Percentiles rank a stretch among this genome's conserved stretches.
phyloP scores from a whole-genome alignment of 1,140 invertebrate species.

The Scaptomyza graminum region DNA sequence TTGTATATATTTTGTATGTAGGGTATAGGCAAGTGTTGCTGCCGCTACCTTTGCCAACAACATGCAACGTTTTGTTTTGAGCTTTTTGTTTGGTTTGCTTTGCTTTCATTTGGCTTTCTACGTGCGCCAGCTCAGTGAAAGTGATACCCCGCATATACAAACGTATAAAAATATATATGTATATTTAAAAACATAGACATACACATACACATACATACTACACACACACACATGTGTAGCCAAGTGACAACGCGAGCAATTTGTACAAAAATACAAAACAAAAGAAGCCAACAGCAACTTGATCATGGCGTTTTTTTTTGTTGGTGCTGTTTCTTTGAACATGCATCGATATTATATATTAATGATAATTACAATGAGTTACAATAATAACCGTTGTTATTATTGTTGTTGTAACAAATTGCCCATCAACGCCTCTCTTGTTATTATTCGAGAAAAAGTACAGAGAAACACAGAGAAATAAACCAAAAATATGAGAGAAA shows the following conservation, averaged over 20 bases:
- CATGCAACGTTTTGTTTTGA: conserved; percentile 41
- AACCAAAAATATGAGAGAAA: neutral
- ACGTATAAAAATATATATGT: conserved; percentile 2
- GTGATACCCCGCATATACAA: conserved; percentile 59
- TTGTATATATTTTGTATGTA: neutral
- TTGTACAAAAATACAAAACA: conserved; percentile 56
- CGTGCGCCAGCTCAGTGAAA: conserved; percentile 73
- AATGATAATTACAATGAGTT: conserved; percentile 59
- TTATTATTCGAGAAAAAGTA: neutral
- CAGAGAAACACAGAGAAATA: too few relatives aligned
- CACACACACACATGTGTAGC: neutral
- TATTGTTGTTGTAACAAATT: conserved; percentile 66
- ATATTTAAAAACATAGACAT: conserved; percentile 2
- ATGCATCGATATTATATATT: conserved; percentile 26
- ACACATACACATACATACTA: conserved; percentile 27
- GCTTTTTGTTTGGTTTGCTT: conserved; percentile 47
- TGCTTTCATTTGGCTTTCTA: conserved; percentile 81
- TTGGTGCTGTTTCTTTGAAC: conserved; percentile 54
- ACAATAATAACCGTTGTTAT: conserved; percentile 60
- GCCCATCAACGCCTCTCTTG: conserved; percentile 69
- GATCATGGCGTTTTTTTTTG: conserved; percentile 9
- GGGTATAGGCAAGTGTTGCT: conserved; percentile 16
- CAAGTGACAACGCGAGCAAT: conserved; percentile 64
- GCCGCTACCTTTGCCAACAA: conserved; percentile 29
- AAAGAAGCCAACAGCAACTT: conserved; percentile 18